Evolutionary conservation across 2,797 vertebrate genomes (phyloP).

Genomic region (Amphiprion clarkii): DNA sequence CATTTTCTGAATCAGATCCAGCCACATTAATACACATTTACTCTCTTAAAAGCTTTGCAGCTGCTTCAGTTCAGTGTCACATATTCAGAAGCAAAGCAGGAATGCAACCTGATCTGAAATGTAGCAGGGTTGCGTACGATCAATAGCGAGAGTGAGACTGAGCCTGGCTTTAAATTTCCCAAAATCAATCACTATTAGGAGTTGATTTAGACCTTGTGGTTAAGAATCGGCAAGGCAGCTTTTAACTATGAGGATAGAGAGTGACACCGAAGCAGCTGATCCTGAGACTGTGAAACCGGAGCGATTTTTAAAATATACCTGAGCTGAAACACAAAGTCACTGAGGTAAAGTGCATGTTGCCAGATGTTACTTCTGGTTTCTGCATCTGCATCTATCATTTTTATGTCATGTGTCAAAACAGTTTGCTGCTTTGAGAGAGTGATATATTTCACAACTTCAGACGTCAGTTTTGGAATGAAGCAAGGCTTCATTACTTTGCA

Average conservation of each 20-base stretch:
- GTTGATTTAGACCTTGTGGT: constrained; percentile 74
- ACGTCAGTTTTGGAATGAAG: constrained; percentile 1
- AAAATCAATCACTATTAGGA: constrained; percentile 79
- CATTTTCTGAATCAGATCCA: constrained; percentile 65
- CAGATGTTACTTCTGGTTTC: not conserved
- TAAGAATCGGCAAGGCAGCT: constrained; percentile 59
- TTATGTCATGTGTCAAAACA: constrained; percentile 32
- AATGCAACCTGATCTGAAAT: constrained; percentile 67
- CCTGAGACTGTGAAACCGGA: constrained; percentile 8
- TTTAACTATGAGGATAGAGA: constrained; percentile 74
- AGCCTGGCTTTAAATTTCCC: constrained; percentile 77
- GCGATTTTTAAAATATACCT: not conserved
- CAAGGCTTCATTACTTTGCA: constrained; percentile 1
- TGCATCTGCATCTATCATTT: constrained; percentile 23
- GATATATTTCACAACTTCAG: constrained; percentile 25
- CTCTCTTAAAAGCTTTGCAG: constrained; percentile 59
- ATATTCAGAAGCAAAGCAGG: constrained; percentile 46
- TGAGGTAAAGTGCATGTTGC: not conserved
- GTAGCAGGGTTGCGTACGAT: constrained; percentile 64
- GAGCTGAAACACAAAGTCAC: constrained; percentile 1
- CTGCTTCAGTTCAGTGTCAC: constrained; percentile 54
- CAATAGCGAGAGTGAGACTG: constrained; percentile 73
- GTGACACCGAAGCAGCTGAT: constrained; percentile 44
- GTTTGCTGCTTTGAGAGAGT: constrained; percentile 6
- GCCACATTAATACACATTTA: constrained; percentile 69